phyloP scores from a whole-genome alignment of 2,888 invertebrate species.

The Drosophila pegasa region DNA sequence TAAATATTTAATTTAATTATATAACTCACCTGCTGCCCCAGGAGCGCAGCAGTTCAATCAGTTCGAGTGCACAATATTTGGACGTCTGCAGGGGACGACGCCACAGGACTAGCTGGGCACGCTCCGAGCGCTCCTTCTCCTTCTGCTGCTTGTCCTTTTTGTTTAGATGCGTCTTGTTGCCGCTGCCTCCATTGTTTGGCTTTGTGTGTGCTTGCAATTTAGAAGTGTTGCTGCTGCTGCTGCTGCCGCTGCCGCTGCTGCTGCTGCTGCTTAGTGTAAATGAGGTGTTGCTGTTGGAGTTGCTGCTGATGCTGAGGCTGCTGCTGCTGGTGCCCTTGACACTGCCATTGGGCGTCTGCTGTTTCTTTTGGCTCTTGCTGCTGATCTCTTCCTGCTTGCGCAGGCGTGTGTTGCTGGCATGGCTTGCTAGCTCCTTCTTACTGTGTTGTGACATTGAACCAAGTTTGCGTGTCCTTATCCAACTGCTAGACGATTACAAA shows the following conservation, averaged over 20 bases:
- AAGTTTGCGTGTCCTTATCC: conserved; percentile 34
- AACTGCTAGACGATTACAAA: conserved; percentile 21
- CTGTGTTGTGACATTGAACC: conserved; percentile 82
- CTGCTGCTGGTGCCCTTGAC: conserved; percentile 38
- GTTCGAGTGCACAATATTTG: conserved; percentile 92
- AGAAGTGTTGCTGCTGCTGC: conserved; percentile 20
- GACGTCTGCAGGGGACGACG: conserved; percentile 91
- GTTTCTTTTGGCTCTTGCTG: conserved; percentile 62
- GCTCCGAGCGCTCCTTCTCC: conserved; percentile 86
- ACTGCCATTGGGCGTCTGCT: conserved; percentile 56
- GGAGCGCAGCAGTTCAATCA: conserved; percentile 87
- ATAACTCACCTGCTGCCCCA: conserved; percentile 87
- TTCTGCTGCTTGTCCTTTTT: conserved; percentile 80
- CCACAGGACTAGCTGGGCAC: conserved; percentile 91
- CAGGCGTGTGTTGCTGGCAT: conserved; percentile 57
- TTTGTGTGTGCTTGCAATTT: conserved; percentile 35
- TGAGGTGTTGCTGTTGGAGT: conserved; percentile 39
- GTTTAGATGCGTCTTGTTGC: conserved; percentile 59
- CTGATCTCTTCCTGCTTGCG: conserved; percentile 50
- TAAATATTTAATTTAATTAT: background rate
- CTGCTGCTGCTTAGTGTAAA: background rate
- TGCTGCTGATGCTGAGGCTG: conserved; percentile 19
- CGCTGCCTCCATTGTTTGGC: conserved; percentile 14
- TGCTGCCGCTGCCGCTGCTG: conserved; percentile 3
- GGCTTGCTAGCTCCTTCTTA: conserved; percentile 72